These are phyloP conservation scores for Gallinago paraguaiae DNA, from an alignment of 2,113 vertebrate genomes.

Conservation along the genomic window DNA sequence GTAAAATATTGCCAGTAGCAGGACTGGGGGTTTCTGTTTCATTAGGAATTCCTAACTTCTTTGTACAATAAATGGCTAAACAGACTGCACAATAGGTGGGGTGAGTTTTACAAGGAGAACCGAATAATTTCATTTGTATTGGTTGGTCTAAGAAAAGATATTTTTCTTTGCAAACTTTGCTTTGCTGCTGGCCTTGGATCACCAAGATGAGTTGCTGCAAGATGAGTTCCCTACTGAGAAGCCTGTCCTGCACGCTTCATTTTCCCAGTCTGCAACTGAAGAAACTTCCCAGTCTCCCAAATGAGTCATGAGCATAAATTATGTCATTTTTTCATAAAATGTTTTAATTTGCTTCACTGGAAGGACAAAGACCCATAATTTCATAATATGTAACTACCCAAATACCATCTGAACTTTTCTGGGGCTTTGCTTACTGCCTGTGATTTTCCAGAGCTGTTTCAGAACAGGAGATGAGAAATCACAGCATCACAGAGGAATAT, in stretches of 20 bases:
- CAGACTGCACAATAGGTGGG: neutral
- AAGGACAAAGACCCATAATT: constrained; percentile 13
- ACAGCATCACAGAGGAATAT: no score
- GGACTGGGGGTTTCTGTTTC: neutral
- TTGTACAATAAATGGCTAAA: neutral
- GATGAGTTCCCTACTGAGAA: neutral
- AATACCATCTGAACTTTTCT: neutral
- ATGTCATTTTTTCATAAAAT: constrained; percentile 2
- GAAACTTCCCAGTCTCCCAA: neutral
- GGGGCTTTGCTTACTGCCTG: neutral
- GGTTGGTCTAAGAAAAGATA: neutral
- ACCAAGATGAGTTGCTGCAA: neutral
- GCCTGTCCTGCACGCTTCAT: neutral
- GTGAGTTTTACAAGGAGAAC: neutral
- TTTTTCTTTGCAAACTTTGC: neutral
- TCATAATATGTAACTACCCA: neutral
- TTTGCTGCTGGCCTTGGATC: neutral
- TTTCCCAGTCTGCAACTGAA: neutral
- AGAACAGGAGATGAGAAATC: neutral
- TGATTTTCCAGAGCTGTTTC: neutral
- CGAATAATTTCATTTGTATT: neutral
- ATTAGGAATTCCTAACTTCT: neutral
- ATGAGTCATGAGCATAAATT: constrained; percentile 21
- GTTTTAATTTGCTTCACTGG: constrained; percentile 18
- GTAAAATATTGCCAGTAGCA: neutral